Base-by-base conservation (phyloP, 2,888 invertebrate species). In the Alloscopus bannaensis region DNA sequence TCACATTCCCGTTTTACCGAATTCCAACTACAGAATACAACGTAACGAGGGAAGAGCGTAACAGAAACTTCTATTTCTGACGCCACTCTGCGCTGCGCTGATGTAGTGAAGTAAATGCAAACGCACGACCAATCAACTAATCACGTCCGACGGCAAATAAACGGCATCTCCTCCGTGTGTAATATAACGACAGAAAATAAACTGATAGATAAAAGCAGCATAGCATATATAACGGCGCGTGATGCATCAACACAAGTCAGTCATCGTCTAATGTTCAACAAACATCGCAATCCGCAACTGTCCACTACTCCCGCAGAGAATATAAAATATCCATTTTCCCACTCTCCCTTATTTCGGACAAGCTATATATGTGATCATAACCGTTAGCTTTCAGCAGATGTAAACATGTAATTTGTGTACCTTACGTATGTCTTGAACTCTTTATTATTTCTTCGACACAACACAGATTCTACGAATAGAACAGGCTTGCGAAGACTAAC, bases 51-150 rank as follows among this genome's bases (percentile, higher is more conserved):
- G 36, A 13, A n/a, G n/a, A n/a, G 18, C 3, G n/a, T 18, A n/a
- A n/a, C n/a, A 16, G 4, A 4, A 16, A 16, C 13, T 45, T 16
- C 45, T 45, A 45, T 18, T 36, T 8, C 36, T 36, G 36, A 16
- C 13, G 18, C 3, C 45, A 45, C 18, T 16, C 4, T 45, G n/a
- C 45, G 18, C 13, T 6, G 13, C 6, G 6, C 36, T 36, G 6
- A 36, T 6, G 13, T 8, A 8, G 8, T 36, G 6, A 36, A 36
- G 36, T 36, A 45, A 52, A 22, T 52, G 16, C 52, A 52, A 22
- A 24, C 22, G n/a, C n/a, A n/a, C n/a, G n/a, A n/a, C n/a, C n/a
- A 52, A 52, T 52, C 52, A 52, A 52, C 52, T 52, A 52, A 52
- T 52, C 52, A 52, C 24, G 22, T 22, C 3, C 22, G n/a, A n/a